Base-by-base conservation (phyloP, 2,797 vertebrate species). In the Microcaecilia unicolor region DNA sequence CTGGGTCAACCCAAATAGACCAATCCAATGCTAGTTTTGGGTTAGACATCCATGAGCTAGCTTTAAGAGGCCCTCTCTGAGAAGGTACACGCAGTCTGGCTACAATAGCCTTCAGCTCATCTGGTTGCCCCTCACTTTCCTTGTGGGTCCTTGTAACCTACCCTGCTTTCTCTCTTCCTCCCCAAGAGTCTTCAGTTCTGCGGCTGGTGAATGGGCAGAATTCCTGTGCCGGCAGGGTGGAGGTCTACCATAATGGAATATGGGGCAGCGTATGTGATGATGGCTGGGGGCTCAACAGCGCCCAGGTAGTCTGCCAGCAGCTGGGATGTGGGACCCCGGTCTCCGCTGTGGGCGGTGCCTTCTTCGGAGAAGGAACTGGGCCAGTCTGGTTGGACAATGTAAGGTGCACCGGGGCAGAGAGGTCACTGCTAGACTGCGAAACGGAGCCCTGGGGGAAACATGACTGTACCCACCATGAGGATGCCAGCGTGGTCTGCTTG, bases 131-230 rank as follows among this genome's bases (percentile, higher is more conserved):
- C 15, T 69, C 49, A 56, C 58, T 58, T 55, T 35, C 61, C 32
- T 48, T 47, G n/a, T n/a, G n/a, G 37, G 48, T 64, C 57, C 63
- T 58, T 55, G 37, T 57, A 44, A 31, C 14, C 51, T 31, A 54
- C 52, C 52, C 19, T 50, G 57, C 56, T 48, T 55, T 62, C 64
- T 66, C 65, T 66, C 50, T 77, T 76, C 74, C 64, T 69, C 55
- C 51, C 53, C 44, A 37, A 67, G 64, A 57, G 9, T 35, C 33
- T 21, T 61, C 73, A 21, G 7, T 44, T 5, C 9, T 70, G 45
- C 35, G 8, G 20, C 20, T 67, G 15, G 47, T 38, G 2, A 32
- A 44, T 6, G 61, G 60, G 17, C 18, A 41, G 1, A 5, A 3
- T 4, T 9, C 0, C 2, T 68, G 67, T 2, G 11, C 37, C 0